Evolutionary conservation across 2,113 vertebrate genomes (phyloP), one percentile per base, ranked within the genome.

Genomic region (Daubentonia madagascariensis): DNA sequence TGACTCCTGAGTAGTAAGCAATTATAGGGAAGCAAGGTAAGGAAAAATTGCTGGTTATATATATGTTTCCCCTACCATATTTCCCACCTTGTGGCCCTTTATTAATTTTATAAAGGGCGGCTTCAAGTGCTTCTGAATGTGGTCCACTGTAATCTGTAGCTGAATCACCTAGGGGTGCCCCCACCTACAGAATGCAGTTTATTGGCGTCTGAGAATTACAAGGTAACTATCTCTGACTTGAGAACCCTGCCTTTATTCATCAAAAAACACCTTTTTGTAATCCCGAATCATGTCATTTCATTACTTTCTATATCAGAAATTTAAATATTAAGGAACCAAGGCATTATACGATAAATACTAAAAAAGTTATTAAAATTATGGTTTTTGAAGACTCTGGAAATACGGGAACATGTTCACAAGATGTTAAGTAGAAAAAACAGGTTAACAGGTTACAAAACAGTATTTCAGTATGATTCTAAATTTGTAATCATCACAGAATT

Each of bases 401-500:
- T 97, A 37, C 10, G 11, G 43, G 1, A 68, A 37, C 43, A 70
- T 52, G 25, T 63, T 94, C 76, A 80, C 43, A 87, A 30, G 22
- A 50, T 80, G 43, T 70, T 76, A 78, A 89, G 59, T 65, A 68
- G 78, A 5, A 59, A 87, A 90, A 91, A 50, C 8, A 59, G n/a
- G 16, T 37, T 92, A 75, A 35, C 12, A 63, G 18, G 10, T 86
- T 86, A 18, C 12, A 93, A 92, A 97, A 59, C 10, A 67, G 32
- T 85, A 72, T 91, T 95, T 78, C 32, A 57, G 22, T 83, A 8
- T 94, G 73, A 73, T 68, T 89, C 52, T 78, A 83, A 73, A 89
- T 92, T 86, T 84, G 22, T 84, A 95, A 85, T 95, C 76, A 92
- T 94, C 50, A 83, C 83, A 81, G 11, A 85, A 83, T 84, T 94